These are phyloP conservation scores for Camponotus vicinus DNA, from an alignment of 1,140 invertebrate species.

Conservation along the genomic window DNA sequence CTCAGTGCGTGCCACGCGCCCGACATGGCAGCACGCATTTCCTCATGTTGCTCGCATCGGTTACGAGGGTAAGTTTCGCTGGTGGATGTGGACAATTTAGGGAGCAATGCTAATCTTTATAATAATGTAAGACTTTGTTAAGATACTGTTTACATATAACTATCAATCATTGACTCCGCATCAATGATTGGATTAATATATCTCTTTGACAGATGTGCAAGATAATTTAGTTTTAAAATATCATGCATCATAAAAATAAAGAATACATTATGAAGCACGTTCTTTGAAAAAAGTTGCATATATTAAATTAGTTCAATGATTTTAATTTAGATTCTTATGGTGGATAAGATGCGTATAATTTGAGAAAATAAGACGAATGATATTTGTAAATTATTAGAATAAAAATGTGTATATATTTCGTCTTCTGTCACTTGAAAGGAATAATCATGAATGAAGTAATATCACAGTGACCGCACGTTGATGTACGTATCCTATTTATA, in stretches of 20 bases:
- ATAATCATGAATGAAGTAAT: not conserved
- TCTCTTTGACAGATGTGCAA: not conserved
- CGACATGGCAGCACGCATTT: conserved; percentile 75
- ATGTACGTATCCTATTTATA: not conserved
- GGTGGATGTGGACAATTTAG: not conserved
- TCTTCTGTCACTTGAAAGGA: not conserved
- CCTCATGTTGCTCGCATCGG: not conserved
- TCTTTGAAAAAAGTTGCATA: not conserved
- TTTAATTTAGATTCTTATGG: not conserved
- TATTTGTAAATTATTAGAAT: not conserved
- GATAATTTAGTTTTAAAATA: not conserved
- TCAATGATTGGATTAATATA: not conserved
- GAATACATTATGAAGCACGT: not conserved
- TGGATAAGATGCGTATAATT: not conserved
- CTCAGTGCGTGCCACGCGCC: conserved; percentile 81
- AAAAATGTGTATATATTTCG: not conserved
- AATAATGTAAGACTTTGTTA: not conserved
- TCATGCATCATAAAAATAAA: not conserved
- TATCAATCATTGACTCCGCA: not conserved
- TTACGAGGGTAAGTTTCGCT: not conserved
- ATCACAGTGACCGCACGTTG: not conserved
- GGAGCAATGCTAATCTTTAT: not conserved
- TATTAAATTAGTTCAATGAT: not conserved
- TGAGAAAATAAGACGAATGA: not conserved
- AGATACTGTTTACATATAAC: not conserved